Percentiles rank a stretch among this genome's conserved stretches.
These are phyloP conservation scores for Leptinotarsa undecemlineata DNA, from an alignment of 1,140 invertebrate genomes.

Conservation along the genomic window DNA sequence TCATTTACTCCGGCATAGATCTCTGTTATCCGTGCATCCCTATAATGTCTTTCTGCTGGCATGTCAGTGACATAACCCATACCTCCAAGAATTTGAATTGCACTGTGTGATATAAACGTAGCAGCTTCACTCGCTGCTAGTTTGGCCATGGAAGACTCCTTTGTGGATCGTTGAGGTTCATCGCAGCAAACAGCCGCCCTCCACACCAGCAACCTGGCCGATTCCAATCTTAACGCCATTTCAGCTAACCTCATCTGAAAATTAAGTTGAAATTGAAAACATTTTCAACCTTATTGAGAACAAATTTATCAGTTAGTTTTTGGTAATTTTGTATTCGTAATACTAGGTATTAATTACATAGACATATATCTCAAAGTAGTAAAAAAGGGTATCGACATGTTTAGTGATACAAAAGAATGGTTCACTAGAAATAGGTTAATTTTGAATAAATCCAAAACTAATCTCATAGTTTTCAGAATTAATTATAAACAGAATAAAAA, in stretches of 20 bases:
- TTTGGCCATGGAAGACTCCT: constrained; percentile 90
- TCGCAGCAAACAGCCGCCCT: constrained; percentile 79
- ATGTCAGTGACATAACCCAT: constrained; percentile 87
- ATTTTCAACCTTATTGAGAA: no score
- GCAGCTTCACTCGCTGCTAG: constrained; percentile 82
- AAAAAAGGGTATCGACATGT: no score
- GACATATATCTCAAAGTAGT: no score
- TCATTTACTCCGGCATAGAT: constrained; percentile 91
- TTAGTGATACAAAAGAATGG: no score
- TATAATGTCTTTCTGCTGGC: constrained; percentile 87
- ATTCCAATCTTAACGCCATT: constrained; percentile 80
- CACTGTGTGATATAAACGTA: constrained; percentile 80
- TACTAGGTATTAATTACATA: no score
- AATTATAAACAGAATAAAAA: no score
- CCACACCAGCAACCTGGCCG: constrained; percentile 80
- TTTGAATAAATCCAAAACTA: no score
- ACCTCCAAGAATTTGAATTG: constrained; percentile 83
- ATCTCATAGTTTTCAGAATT: no score
- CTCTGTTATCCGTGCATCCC: constrained; percentile 83
- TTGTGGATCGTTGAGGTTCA: constrained; percentile 60
- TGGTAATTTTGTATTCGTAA: no score
- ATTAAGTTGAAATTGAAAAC: neutral
- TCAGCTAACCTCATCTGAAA: constrained; percentile 71
- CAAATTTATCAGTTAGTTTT: no score
- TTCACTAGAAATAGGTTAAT: no score